These are phyloP conservation scores for Bombus terrestris DNA, from an alignment of 1,140 invertebrate genomes.

Conservation along the genomic window DNA sequence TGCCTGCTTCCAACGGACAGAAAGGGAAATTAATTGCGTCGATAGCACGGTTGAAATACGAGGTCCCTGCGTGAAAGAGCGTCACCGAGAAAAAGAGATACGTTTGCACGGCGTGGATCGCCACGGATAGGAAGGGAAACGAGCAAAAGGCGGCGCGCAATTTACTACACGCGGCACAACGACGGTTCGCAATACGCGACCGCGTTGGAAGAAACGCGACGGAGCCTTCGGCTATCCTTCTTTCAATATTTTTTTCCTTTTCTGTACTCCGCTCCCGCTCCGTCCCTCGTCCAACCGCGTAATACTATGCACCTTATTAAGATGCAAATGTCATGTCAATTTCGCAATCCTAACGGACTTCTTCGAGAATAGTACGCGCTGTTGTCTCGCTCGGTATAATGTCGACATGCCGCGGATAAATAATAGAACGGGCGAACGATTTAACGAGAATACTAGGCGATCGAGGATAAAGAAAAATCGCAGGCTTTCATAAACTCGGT, in stretches of 20 bases:
- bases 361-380: slow-evolving; percentile 30
- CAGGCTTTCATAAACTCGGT: not conserved
- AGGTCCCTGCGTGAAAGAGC: not conserved
- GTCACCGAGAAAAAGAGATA: not conserved
- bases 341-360: slow-evolving; percentile 57
- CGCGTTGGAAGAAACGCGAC: slow-evolving; percentile 21
- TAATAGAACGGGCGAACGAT: slow-evolving; percentile 31
- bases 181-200: not conserved
- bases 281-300: slow-evolving; percentile 40
- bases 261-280: not conserved
- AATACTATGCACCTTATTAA: slow-evolving; percentile 63
- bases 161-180: slow-evolving; percentile 7
- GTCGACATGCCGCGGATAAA: slow-evolving; percentile 50
- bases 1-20: not conserved
- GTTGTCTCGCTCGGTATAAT: slow-evolving; percentile 37
- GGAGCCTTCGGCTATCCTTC: slow-evolving; percentile 38
- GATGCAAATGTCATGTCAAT: slow-evolving; percentile 70
- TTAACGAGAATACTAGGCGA: slow-evolving; percentile 3
- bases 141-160: slow-evolving; percentile 13
- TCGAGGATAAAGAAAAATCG: not conserved
- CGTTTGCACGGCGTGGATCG: not conserved
- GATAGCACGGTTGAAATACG: slow-evolving; percentile 49
- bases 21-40: slow-evolving; percentile 41
- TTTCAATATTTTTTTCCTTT: slow-evolving; percentile 8
- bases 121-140: not conserved